A percentile compares a stretch with the other conserved stretches of the same genome.
phyloP scores from a whole-genome alignment of 2,797 vertebrate species.

The Staurois parvus region DNA sequence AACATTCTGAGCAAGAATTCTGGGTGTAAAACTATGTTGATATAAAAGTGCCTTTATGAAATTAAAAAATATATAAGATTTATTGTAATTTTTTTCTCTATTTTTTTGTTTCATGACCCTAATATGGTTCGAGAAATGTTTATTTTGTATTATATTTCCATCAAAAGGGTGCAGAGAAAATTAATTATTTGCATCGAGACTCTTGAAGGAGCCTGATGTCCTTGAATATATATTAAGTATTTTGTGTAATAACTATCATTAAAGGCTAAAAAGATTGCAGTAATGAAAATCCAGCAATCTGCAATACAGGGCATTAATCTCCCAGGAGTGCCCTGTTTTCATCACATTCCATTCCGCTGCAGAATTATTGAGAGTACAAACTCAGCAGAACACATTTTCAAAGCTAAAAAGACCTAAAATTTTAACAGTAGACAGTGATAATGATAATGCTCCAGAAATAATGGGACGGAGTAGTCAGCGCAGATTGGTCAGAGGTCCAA shows the following conservation, averaged over 20 bases:
- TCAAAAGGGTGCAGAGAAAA: constrained; percentile 48
- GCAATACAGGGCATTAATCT: constrained; percentile 58
- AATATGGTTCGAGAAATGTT: constrained; percentile 30
- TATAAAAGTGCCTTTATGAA: not conserved
- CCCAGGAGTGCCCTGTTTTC: constrained; percentile 57
- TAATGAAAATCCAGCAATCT: constrained; percentile 62
- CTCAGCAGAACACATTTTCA: constrained; percentile 46
- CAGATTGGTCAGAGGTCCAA: constrained; percentile 51
- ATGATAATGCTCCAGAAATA: constrained; percentile 58
- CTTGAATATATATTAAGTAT: constrained; percentile 63
- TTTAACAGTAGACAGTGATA: constrained; percentile 44
- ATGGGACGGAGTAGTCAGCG: constrained; percentile 33
- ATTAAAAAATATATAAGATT: not conserved
- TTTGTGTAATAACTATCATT: constrained; percentile 63
- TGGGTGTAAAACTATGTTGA: not conserved
- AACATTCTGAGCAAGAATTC: not conserved
- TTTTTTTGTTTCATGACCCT: constrained; percentile 13
- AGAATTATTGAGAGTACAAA: constrained; percentile 48
- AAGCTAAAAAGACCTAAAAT: constrained; percentile 48
- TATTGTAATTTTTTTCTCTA: not conserved
- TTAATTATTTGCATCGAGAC: constrained; percentile 61
- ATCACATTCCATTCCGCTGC: constrained; percentile 57
- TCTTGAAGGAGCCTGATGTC: constrained; percentile 60
- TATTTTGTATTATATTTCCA: constrained; percentile 55
- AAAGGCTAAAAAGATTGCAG: constrained; percentile 62